Base-by-base conservation (phyloP, 2,888 invertebrate species). In the Hyposoter dolosus region DNA sequence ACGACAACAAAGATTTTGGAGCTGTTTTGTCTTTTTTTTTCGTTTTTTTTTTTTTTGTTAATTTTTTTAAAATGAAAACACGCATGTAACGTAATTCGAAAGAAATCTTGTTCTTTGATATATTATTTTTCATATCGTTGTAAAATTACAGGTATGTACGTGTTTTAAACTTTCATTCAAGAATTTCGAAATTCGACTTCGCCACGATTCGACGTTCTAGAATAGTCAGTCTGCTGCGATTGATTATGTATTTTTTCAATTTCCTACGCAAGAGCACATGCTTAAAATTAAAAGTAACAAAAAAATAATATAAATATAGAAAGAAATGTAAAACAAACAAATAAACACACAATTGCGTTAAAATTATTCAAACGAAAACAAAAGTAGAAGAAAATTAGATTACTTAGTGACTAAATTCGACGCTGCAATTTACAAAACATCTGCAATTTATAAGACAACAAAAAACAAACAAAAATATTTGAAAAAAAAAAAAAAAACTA, bases 341-440 rank as follows among this genome's bases (percentile, higher is more conserved):
- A 82, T 12, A 77, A 60, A 84, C 56, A 77, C 43, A 84, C 50
- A 32, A 75, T 78, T 68, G 75, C 17, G 71, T 85, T 83, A 77
- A 53, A 84, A 69, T 81, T 65, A 83, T 75, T 81, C 60, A 81
- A 83, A 72, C 45, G 76, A 56, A 47, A 23, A 66, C 6, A 66
- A 43, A 40, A 72, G 50, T 69, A 74, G 43, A 82, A 45, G 65
- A 68, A 72, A 53, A 47, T 68, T 63, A 45, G 63, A 81, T 84
- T 88, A 89, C 86, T 83, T 85, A 82, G 84, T 82, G 84, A 84
- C 87, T 88, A 81, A 84, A 79, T 88, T 87, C 87, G 71, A 87
- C 82, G 85, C 85, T 80, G 83, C 84, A 86, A 88, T 87, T 78
- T 88, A 87, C 86, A 86, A 86, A 0, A 35, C 78, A 78, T 83